These are phyloP conservation scores for Atrichornis clamosus DNA, from an alignment of 2,113 vertebrate species.

Conservation along the genomic window DNA sequence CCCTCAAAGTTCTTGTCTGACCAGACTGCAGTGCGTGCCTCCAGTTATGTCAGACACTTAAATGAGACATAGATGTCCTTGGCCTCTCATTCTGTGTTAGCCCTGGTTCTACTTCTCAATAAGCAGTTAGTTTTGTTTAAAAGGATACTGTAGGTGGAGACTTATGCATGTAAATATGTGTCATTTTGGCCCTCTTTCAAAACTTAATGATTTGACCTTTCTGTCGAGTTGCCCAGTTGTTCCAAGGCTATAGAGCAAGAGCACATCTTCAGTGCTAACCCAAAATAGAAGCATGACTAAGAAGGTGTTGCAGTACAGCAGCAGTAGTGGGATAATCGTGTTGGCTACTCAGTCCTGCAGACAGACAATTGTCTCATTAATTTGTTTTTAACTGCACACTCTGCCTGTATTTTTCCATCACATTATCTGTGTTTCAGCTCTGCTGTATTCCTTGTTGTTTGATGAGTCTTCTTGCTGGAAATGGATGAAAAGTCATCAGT, in stretches of 20 bases:
- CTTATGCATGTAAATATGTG: background rate
- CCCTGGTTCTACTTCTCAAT: background rate
- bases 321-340: background rate
- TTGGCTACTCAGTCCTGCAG: background rate
- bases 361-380: background rate
- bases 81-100: background rate
- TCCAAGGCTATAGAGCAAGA: background rate
- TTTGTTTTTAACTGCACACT: background rate
- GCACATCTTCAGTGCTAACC: background rate
- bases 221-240: background rate
- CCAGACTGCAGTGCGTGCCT: background rate
- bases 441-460: background rate
- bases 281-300: fast-evolving
- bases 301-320: background rate
- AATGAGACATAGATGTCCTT: fast-evolving
- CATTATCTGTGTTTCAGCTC: background rate
- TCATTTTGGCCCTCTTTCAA: background rate
- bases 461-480: background rate
- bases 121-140: background rate
- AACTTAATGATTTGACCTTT: background rate
- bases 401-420: background rate
- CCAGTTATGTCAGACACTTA: background rate
- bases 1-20: background rate
- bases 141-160: background rate
- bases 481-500: background rate